Evolutionary conservation across 2,113 vertebrate genomes (phyloP).

Genomic region (Spheniscus mendiculus): DNA sequence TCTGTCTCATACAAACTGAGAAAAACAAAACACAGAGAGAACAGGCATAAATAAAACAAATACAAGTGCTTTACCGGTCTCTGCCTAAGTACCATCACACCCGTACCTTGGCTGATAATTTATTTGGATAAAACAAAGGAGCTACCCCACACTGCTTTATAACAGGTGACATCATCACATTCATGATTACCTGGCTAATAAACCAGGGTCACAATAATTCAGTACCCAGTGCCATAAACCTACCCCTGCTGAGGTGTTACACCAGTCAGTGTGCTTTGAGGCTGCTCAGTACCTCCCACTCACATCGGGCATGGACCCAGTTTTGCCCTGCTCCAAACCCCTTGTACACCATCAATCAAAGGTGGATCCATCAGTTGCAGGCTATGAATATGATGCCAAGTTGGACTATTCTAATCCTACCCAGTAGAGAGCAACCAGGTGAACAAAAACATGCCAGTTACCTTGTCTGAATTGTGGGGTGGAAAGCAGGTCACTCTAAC

Average conservation of each 20-base stretch:
- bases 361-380: not conserved
- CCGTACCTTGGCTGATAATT: not conserved
- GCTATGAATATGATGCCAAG: not conserved
- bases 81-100: not conserved
- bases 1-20: not conserved
- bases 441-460: rapidly evolving
- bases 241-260: not conserved
- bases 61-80: not conserved
- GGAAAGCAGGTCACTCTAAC: not conserved
- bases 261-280: not conserved
- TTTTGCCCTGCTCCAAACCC: not conserved
- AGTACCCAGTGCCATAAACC: not conserved
- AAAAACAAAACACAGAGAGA: not conserved
- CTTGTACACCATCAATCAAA: rapidly evolving
- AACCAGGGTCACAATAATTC: not conserved
- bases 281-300: not conserved
- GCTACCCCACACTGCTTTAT: not conserved
- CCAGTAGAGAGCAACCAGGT: not conserved
- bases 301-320: not conserved
- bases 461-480: rapidly evolving
- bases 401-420: not conserved
- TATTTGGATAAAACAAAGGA: not conserved
- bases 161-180: not conserved
- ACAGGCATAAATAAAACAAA: not conserved
- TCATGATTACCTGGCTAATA: not conserved